Evolutionary conservation across 2,113 vertebrate species (phyloP), one percentile per base, ranked within the genome.

Genomic region (Cololabis saira): DNA sequence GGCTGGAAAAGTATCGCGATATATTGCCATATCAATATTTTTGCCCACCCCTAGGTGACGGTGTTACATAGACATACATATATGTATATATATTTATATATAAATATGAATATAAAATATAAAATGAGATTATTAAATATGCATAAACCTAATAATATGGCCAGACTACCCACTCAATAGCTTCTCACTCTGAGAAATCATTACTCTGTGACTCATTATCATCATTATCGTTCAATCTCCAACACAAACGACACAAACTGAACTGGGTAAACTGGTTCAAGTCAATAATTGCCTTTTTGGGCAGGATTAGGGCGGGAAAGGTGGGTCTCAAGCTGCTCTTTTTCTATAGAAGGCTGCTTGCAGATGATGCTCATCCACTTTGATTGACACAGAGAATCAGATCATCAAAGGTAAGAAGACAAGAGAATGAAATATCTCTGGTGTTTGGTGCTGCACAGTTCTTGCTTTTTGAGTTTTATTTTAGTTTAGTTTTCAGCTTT

Each of bases 391-490:
- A 5, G 45, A 21, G 12, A 48, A 13, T 16, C 30, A 43, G 49
- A 81, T 19, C 14, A 10, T 53, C 21, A 54, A 27, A 86, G 73
- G 84, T 89, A 85, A 72, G 69, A 41, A 37, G 11, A 42, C 17
- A 0, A 42, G 18, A 18, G 15, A 2, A 3, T 10, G 10, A 7
- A 2, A 2, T 16, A 5, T 15, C 5, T 42, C 13, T 62, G 13
- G 9, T 27, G 3, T 10, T 17, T 49, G 1, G 14, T 17, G 0
- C 17, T 16, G 1, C 24, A 30, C 15, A 37, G 0, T 5, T 33
- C 2, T 2, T 17, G 12, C 10, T 33, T 21, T 43, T 6, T 15
- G 12, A 19, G 18, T n/a, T n/a, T n/a, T n/a, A n/a, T n/a, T n/a
- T n/a, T 4, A 15, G 12, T 8, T 18, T 12, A 17, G 3, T 5